A percentile compares a stretch with the other conserved stretches of the same genome.
phyloP scores from a whole-genome alignment of 35 echinoderm and acorn worm species.

The Ophiothrix spiculata region DNA sequence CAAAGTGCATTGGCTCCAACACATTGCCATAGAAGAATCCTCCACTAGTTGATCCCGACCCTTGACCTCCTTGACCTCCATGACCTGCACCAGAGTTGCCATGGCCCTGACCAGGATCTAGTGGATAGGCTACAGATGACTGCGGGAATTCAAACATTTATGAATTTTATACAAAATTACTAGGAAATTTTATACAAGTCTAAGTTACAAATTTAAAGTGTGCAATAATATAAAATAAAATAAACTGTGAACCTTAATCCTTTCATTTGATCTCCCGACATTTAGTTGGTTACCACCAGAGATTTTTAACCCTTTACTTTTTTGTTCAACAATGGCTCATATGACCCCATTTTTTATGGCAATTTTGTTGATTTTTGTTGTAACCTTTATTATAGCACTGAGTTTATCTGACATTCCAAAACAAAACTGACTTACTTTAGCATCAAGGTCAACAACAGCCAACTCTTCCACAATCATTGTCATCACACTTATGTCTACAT shows the following conservation, averaged over 20 bases:
- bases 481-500: constrained; percentile 38
- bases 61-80: constrained; percentile 59
- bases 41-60: constrained; percentile 28
- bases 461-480: constrained; percentile 66
- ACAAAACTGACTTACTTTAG: background rate
- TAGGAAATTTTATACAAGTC: no score
- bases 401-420: no score
- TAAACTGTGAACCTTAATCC: no score
- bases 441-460: constrained; percentile 55
- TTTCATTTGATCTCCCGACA: no score
- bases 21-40: constrained; percentile 57
- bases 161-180: no score
- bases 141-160: background rate
- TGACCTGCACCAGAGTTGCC: constrained; percentile 53
- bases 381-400: background rate
- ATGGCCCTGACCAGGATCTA: background rate
- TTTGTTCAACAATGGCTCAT: no score
- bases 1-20: constrained; percentile 52
- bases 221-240: no score
- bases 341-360: no score
- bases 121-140: background rate
- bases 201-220: no score
- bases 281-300: no score
- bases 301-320: no score
- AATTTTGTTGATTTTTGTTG: no score